phyloP scores from a whole-genome alignment of 1,140 invertebrate genomes.

The Panagrolaimus sp. region DNA sequence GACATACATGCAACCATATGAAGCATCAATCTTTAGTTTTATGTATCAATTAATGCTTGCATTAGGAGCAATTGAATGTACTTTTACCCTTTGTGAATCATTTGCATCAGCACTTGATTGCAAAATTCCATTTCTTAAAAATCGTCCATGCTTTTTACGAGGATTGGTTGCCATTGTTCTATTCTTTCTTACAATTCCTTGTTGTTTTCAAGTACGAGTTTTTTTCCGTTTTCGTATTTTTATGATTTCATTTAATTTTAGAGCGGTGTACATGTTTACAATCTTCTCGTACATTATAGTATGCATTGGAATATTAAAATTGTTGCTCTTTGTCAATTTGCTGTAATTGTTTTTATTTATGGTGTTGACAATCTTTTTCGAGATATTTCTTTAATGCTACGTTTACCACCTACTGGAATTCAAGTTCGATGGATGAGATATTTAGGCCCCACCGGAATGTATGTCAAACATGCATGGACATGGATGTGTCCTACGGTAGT shows the following conservation, averaged over 20 bases:
- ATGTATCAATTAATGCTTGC: constrained; percentile 23
- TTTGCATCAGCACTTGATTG: constrained; percentile 20
- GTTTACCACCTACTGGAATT: constrained; percentile 4
- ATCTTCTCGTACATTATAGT: constrained; percentile 20
- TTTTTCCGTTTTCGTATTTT: not conserved
- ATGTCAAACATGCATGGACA: constrained; percentile 15
- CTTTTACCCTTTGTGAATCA: constrained; percentile 19
- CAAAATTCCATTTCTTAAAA: constrained; percentile 20
- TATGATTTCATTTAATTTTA: not conserved
- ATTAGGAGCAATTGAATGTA: constrained; percentile 24
- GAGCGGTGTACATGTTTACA: constrained; percentile 26
- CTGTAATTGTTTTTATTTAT: constrained; percentile 18
- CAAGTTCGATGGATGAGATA: constrained; percentile 1
- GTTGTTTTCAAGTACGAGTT: constrained; percentile 22
- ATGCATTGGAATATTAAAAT: constrained; percentile 26
- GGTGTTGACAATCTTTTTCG: constrained; percentile 21
- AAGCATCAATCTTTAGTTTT: constrained; percentile 22
- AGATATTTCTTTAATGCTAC: constrained; percentile 19
- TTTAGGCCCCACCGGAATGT: constrained; percentile 19
- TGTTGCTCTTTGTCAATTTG: constrained; percentile 22
- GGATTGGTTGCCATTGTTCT: constrained; percentile 13
- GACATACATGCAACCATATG: constrained; percentile 14
- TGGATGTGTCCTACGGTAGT: constrained; percentile 13
- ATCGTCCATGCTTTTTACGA: constrained; percentile 10
- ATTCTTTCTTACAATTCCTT: constrained; percentile 18